Evolutionary conservation across 2,113 vertebrate species (phyloP), one percentile per base, ranked within the genome.

Genomic region (Cynoglossus semilaevis): DNA sequence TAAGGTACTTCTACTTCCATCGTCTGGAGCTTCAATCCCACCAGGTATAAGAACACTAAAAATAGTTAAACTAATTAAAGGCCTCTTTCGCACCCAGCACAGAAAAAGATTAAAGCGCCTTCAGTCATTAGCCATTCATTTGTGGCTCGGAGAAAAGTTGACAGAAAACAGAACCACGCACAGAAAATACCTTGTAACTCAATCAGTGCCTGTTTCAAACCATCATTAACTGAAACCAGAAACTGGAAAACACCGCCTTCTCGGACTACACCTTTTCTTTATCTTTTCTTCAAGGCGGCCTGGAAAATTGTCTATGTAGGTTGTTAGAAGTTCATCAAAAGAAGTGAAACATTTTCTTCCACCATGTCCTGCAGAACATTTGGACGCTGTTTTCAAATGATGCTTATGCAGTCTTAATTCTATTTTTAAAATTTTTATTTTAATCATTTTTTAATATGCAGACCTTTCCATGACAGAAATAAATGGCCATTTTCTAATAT

Each of bases 31-130:
- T 70, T 60, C 55, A 80, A 60, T 79, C 70, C 66, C 63, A 56
- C 40, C 16, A 51, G 63, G 11, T 71, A 47, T 38, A 19, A 35
- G 51, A 17, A 2, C 46, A 45, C 70, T 77, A 71, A 76, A 76
- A 70, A 74, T 76, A 77, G 60, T 59, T 46, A 63, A 61, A 59
- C 66, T 65, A 77, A 77, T 84, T 79, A 76, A 72, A 38, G 49
- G 34, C 57, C 56, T 15, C 14, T 40, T 63, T 63, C 52, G n/a
- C 19, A 59, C 58, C 48, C 64, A 50, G 18, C 34, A 22, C 54
- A 45, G n/a, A 49, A 53, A 45, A 38, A 54, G 16, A 55, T 45
- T 50, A 67, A 55, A 71, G 61, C 42, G 51, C 13, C 22, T 18
- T 36, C 16, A 18, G 50, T 62, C 58, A 62, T 58, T 71, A 59